Evolutionary conservation across 2,888 invertebrate genomes (phyloP), one percentile per base, ranked within the genome.

Genomic region (Epiblema foenella): DNA sequence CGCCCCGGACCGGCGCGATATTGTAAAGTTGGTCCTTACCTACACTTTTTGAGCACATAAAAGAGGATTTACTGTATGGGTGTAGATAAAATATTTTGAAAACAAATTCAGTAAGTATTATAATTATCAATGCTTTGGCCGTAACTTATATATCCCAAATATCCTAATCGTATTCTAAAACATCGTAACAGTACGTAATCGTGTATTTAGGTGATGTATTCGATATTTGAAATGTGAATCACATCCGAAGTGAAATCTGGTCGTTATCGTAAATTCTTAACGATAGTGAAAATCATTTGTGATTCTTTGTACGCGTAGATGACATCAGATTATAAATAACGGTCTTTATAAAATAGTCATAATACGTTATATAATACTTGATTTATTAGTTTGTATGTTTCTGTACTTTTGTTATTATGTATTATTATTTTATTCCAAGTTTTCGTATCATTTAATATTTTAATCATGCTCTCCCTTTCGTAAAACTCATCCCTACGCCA

Each of bases 241-340:
- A 72, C 72, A 64, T 54, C 39, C 58, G 24, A 58, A 68, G 72
- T 68, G 72, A 68, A 72, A 72, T 63, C 68, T 15, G 42, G 33
- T 68, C 63, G 64, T 72, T 63, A 58, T 68, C 63, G 64, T 72
- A 68, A 63, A 72, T 68, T 18, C 58, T 68, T 58, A 68, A 64
- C 63, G 72, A 68, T 68, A 64, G 72, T 72, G 72, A 68, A 72
- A 68, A 68, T 68, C 58, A 58, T 58, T 72, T 72, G 68, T 51
- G 52, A 72, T 72, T 68, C 72, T 33, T 63, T 39, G 18, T 17
- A 54, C 72, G 62, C 15, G 20, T 57, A 18, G 56, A 24, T 67
- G 66, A 71, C 67, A 71, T 71, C 62, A 62, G 60, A 57, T 71
- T 67, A 67, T 71, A 52, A 59, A 67, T 71, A 52, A 59, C 54